Conservation (phyloP, 1,140 invertebrate genomes). For the Cotesia glomerata region DNA sequence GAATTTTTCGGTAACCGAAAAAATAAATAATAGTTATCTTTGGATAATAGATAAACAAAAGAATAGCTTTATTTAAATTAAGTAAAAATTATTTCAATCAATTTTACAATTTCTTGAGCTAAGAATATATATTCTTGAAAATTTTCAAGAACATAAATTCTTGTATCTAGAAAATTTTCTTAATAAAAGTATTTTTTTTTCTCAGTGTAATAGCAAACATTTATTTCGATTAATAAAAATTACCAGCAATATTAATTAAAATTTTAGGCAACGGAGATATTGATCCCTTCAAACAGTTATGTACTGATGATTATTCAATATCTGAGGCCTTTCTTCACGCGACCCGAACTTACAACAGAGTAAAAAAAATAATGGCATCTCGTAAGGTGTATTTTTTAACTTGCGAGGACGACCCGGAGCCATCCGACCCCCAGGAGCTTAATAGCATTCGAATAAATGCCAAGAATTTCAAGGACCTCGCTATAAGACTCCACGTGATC, state of each 20-base stretch:
- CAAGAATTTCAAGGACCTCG: constrained; percentile 25
- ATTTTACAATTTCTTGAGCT: too few relatives aligned
- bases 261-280: constrained; percentile 13
- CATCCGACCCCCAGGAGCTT: constrained; percentile 25
- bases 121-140: too few relatives aligned
- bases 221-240: too few relatives aligned
- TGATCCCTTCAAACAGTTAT: constrained; percentile 6
- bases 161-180: too few relatives aligned
- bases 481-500: constrained; percentile 35
- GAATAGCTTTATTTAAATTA: too few relatives aligned
- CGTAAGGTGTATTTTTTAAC: constrained; percentile 42
- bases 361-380: constrained; percentile 32
- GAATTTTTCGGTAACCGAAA: too few relatives aligned
- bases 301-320: constrained; percentile 32
- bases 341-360: constrained; percentile 17
- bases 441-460: constrained; percentile 32
- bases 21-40: too few relatives aligned
- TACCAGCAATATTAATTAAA: neutral
- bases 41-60: too few relatives aligned
- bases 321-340: constrained; percentile 39
- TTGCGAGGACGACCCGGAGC: constrained; percentile 35
- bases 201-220: neutral
- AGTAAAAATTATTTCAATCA: too few relatives aligned
- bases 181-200: too few relatives aligned
- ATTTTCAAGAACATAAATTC: too few relatives aligned